A percentile compares a stretch with the other conserved stretches of the same genome.
Evolutionary conservation across 1,140 invertebrate genomes (phyloP).

Genomic region (Aplysia californica): DNA sequence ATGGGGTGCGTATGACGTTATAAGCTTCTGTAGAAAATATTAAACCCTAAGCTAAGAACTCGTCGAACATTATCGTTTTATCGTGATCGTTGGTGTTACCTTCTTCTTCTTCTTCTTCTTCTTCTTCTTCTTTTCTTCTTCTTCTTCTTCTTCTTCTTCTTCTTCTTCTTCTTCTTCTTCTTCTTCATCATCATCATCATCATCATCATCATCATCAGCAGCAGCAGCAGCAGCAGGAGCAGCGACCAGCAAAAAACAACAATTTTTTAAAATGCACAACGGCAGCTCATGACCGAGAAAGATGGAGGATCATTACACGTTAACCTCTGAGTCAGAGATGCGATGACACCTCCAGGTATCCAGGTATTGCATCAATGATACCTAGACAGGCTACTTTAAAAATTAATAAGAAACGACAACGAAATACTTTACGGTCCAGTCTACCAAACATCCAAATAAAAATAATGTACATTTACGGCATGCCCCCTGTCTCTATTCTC

Average conservation of each 20-base stretch:
- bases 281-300: no score
- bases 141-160: background rate
- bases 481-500: no score
- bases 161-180: background rate
- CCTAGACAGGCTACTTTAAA: background rate
- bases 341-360: no score
- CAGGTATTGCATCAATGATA: no score
- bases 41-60: background rate
- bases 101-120: slow-evolving; percentile 2
- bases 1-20: background rate
- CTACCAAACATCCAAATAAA: background rate
- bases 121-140: slow-evolving; percentile 2
- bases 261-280: background rate
- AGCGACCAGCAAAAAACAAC: background rate
- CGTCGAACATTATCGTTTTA: background rate
- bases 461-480: no score
- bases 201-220: no score
- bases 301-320: no score
- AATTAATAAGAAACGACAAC: background rate
- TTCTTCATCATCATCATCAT: background rate
- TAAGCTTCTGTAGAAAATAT: background rate
- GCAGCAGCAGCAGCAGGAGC: no score
- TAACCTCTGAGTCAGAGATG: no score
- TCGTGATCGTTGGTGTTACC: background rate
- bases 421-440: background rate